These are phyloP conservation scores for Drosophila guanche DNA, from an alignment of 1,140 invertebrate genomes.

Conservation along the genomic window DNA sequence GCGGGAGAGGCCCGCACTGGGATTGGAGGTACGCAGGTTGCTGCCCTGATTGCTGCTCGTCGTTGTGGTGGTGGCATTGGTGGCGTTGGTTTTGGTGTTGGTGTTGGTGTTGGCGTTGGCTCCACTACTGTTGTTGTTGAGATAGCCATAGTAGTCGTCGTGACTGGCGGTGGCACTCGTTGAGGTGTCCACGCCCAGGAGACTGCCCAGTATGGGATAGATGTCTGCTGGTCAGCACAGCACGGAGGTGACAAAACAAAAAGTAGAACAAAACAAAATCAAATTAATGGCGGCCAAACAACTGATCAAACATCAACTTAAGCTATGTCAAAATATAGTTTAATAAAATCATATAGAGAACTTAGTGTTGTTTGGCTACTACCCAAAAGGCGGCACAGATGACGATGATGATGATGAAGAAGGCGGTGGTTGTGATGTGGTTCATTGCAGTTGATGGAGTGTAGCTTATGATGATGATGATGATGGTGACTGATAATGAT, in stretches of 20 bases:
- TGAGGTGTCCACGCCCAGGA: conserved; percentile 79
- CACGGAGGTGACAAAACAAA: conserved; percentile 37
- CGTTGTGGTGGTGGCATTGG: conserved; percentile 15
- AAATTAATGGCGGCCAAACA: conserved; percentile 46
- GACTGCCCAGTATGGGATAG: conserved; percentile 79
- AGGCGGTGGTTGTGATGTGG: conserved; percentile 17
- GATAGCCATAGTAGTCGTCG: conserved; percentile 70
- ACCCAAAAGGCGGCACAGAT: conserved; percentile 41
- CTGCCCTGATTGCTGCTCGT: conserved; percentile 9
- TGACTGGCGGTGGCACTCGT: conserved; percentile 41
- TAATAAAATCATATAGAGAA: conserved; percentile 14
- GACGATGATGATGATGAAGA: conserved; percentile 29
- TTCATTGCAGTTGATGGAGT: conserved; percentile 18
- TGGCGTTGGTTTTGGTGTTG: conserved; percentile 24
- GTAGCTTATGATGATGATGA: conserved; percentile 31
- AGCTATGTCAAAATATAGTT: conserved; percentile 31
- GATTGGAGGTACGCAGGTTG: conserved; percentile 3
- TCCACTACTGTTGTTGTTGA: conserved; percentile 29
- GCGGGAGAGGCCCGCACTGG: conserved; percentile 24
- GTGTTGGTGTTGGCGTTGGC: conserved; percentile 16
- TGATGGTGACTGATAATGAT: conserved; percentile 25
- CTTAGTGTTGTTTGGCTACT: conserved; percentile 59
- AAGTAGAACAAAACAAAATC: conserved; percentile 40
- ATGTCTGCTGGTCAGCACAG: conserved; percentile 73
- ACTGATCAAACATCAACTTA: conserved; percentile 45